phyloP scores from a whole-genome alignment of 2,797 vertebrate species.

The Acanthurus leucopareius region DNA sequence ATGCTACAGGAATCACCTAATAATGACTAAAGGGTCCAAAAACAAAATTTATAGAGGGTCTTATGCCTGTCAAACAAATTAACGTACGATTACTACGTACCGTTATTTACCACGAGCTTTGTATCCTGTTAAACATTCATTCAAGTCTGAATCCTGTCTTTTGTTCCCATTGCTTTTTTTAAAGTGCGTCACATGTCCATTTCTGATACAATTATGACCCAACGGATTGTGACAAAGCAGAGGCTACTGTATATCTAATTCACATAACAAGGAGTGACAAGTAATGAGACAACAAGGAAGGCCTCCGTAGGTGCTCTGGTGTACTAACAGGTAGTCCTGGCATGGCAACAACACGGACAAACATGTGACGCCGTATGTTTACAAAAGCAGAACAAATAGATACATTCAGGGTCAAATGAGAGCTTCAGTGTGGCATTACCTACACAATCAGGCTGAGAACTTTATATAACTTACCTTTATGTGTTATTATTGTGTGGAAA shows the following conservation, averaged over 20 bases:
- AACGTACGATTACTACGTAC: not conserved
- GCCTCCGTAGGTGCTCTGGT: conserved; percentile 47
- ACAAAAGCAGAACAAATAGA: conserved; percentile 73
- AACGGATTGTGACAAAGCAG: conserved; percentile 19
- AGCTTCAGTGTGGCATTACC: conserved; percentile 38
- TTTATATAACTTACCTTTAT: conserved; percentile 9
- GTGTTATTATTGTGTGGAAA: not conserved
- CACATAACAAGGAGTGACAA: conserved; percentile 33
- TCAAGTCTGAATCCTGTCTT: conserved; percentile 18
- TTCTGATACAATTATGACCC: conserved; percentile 35
- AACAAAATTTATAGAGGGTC: not conserved
- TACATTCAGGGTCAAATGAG: conserved; percentile 59
- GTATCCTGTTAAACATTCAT: conserved; percentile 23
- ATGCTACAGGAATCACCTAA: too few species aligned
- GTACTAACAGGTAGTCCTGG: conserved; percentile 51
- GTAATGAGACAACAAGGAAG: conserved; percentile 43
- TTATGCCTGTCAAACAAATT: conserved; percentile 13
- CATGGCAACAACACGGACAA: conserved; percentile 63
- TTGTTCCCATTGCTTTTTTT: conserved; percentile 9
- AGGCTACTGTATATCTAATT: conserved; percentile 33
- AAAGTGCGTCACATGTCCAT: conserved; percentile 1
- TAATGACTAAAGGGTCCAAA: too few species aligned
- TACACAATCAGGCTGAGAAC: conserved; percentile 18
- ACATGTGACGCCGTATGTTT: conserved; percentile 60
- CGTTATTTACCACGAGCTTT: not conserved